Evolutionary conservation across 2,888 invertebrate species (phyloP).

Genomic region (Alitta virens): DNA sequence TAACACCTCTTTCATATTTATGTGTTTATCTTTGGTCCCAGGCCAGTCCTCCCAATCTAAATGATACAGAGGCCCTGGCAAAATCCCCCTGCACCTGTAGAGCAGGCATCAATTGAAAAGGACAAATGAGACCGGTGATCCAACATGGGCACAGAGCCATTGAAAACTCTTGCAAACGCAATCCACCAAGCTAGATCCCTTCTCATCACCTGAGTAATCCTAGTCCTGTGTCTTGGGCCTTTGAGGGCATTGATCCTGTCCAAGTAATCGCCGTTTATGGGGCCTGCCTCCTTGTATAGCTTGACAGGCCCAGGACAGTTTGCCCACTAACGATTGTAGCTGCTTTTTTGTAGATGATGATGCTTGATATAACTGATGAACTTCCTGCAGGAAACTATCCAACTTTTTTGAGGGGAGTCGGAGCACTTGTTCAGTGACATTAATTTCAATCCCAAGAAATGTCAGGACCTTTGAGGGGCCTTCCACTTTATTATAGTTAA

Average conservation of each 20-base stretch:
- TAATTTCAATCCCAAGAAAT: background rate
- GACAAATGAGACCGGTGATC: background rate
- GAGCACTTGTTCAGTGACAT: too few species aligned
- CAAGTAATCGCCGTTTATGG: constrained; percentile 5
- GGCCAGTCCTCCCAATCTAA: too few species aligned
- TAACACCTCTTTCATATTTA: too few species aligned
- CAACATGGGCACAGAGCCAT: constrained; percentile 1
- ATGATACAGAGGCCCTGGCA: background rate
- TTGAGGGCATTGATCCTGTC: background rate
- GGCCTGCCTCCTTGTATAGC: constrained; percentile 8
- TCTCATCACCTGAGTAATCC: background rate
- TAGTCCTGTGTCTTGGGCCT: background rate
- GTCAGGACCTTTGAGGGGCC: background rate
- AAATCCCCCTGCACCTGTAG: background rate
- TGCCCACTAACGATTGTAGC: constrained; percentile 3
- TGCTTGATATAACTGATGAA: background rate
- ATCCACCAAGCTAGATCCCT: constrained; percentile 1
- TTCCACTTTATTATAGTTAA: constrained; percentile 12
- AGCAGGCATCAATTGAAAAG: background rate
- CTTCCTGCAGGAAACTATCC: background rate
- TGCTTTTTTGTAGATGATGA: background rate
- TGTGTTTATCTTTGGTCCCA: too few species aligned
- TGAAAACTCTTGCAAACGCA: background rate
- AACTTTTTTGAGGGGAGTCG: background rate
- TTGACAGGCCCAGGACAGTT: constrained; percentile 9